Percentiles rank a stretch among this genome's conserved stretches.
These are phyloP conservation scores for Myiagra hebetior DNA, from an alignment of 2,113 vertebrate species.

Conservation along the genomic window DNA sequence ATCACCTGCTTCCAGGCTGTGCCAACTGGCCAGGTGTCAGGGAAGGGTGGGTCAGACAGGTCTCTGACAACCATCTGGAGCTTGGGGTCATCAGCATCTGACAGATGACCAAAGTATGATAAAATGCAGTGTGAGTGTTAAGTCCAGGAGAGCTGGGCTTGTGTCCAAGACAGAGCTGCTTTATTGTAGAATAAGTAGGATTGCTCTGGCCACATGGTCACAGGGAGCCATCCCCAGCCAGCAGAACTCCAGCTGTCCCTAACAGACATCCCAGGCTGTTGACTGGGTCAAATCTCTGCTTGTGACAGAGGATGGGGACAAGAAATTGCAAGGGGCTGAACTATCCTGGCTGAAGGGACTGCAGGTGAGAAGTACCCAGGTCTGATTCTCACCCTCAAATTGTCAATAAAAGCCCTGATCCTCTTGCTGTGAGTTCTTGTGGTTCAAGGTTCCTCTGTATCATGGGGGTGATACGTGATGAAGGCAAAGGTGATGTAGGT, in stretches of 20 bases:
- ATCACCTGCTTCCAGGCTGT: background rate
- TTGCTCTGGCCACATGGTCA: background rate
- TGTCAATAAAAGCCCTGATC: background rate
- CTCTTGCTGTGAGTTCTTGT: background rate
- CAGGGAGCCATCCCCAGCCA: background rate
- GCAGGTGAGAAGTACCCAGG: background rate
- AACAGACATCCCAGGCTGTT: background rate
- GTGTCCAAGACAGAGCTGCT: background rate
- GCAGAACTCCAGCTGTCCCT: background rate
- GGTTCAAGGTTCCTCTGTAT: background rate
- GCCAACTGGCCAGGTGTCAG: background rate
- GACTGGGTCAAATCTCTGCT: background rate
- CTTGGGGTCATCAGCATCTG: background rate
- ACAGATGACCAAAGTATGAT: background rate
- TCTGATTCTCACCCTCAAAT: background rate
- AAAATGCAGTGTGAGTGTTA: background rate
- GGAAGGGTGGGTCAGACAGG: background rate
- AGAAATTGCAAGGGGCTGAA: background rate
- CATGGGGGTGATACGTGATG: fast-evolving
- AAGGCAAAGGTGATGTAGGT: background rate
- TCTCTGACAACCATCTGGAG: background rate
- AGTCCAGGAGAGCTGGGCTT: background rate
- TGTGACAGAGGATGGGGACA: background rate
- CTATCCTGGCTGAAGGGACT: background rate
- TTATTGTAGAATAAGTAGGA: background rate